Evolutionary conservation across 2,797 vertebrate species (phyloP).

Genomic region (Tolypeutes matacus): DNA sequence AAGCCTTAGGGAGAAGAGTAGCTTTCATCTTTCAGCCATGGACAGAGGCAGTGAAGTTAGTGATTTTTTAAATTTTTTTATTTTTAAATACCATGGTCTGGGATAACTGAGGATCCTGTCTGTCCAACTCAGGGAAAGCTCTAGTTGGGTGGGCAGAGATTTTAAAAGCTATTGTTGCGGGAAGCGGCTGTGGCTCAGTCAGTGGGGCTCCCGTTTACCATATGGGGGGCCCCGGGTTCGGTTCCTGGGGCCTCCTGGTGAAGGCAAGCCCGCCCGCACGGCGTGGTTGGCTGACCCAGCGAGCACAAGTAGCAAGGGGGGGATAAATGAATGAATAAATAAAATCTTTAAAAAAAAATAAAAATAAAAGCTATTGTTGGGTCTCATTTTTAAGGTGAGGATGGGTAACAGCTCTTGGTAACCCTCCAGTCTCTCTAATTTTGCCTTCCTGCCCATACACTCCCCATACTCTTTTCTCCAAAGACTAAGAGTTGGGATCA

Average conservation of each 20-base stretch:
- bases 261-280: no score
- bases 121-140: background rate
- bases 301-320: no score
- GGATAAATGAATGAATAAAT: no score
- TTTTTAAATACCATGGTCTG: background rate
- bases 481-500: background rate
- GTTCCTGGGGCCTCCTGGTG: no score
- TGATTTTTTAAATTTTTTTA: background rate
- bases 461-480: background rate
- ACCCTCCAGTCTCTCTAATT: background rate
- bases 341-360: no score
- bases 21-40: constrained; percentile 34
- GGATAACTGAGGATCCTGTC: background rate
- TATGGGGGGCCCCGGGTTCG: no score
- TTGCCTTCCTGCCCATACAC: background rate
- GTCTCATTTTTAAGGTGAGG: background rate
- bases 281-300: no score
- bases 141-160: background rate
- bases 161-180: background rate
- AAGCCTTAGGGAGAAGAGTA: constrained; percentile 22
- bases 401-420: background rate
- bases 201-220: no score
- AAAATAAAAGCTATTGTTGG: background rate
- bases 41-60: background rate
- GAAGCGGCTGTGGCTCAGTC: no score